Conservation (phyloP, 2,797 vertebrate species). For the Sebastes jordani region DNA sequence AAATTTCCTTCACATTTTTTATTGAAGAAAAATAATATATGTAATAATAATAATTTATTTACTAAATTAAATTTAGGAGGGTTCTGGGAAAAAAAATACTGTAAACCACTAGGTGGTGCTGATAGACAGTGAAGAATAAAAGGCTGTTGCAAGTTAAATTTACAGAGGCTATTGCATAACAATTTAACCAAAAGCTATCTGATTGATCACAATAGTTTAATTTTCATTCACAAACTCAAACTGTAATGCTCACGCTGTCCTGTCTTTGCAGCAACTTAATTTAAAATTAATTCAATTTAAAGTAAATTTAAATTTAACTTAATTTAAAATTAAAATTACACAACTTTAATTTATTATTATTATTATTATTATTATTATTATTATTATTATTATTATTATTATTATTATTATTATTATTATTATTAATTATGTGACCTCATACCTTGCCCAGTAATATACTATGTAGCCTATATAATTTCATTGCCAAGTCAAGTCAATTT, state of each 20-base stretch:
- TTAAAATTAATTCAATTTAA: too few species aligned
- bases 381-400: too few species aligned
- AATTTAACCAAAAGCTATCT: neutral
- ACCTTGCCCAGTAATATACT: neutral
- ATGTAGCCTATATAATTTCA: neutral
- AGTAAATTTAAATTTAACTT: too few species aligned
- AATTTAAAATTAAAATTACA: too few species aligned
- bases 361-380: too few species aligned
- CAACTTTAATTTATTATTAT: too few species aligned
- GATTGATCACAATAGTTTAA: neutral
- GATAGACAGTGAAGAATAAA: neutral
- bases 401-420: too few species aligned
- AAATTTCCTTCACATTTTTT: neutral
- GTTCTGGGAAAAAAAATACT: neutral
- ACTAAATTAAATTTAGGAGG: neutral
- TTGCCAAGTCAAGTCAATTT: neutral
- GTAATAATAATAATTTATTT: too few species aligned
- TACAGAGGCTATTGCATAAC: conserved; percentile 8
- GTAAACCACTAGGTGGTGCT: conserved; percentile 48
- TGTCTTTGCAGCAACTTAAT: neutral
- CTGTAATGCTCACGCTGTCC: neutral
- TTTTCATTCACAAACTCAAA: neutral
- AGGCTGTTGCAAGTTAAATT: neutral
- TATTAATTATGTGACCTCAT: neutral
- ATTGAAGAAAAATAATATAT: neutral